phyloP scores from a whole-genome alignment of 2,888 invertebrate species.

The Alloscopus bannaensis region DNA sequence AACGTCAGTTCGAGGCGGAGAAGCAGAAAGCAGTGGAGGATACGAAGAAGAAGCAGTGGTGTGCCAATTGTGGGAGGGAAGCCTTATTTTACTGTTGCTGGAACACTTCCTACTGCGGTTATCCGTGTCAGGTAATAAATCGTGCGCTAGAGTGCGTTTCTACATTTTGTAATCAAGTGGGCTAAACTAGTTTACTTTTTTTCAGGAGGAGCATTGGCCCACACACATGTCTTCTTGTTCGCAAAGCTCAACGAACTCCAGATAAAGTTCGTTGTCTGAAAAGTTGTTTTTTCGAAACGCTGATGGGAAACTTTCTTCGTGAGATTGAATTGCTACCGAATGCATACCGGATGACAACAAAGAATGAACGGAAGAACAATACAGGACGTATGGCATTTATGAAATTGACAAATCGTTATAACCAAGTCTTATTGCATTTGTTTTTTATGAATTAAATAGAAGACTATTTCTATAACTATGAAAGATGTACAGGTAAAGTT shows the following conservation, averaged over 20 bases:
- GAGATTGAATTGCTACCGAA: neutral
- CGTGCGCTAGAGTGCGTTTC: neutral
- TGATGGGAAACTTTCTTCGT: no score
- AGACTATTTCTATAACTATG: neutral
- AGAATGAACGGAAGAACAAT: neutral
- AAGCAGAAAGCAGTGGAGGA: constrained; percentile 84
- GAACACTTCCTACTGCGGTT: constrained; percentile 96
- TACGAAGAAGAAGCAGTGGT: constrained; percentile 94
- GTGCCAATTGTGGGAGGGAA: constrained; percentile 90
- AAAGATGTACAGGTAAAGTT: no score
- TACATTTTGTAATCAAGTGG: neutral
- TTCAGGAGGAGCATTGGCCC: constrained; percentile 86
- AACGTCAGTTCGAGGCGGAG: constrained; percentile 83
- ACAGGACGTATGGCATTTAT: neutral
- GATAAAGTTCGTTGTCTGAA: constrained; percentile 36
- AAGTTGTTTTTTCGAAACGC: neutral
- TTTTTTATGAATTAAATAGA: neutral
- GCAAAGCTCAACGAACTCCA: constrained; percentile 74
- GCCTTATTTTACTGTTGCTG: constrained; percentile 96
- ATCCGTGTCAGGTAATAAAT: constrained; percentile 83
- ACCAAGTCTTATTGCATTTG: neutral
- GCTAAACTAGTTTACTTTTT: constrained; percentile 16
- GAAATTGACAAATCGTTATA: neutral
- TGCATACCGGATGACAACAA: neutral
- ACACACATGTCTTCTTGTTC: constrained; percentile 83